Base-by-base conservation (phyloP, 2,113 vertebrate genomes). In the Columba livia region DNA sequence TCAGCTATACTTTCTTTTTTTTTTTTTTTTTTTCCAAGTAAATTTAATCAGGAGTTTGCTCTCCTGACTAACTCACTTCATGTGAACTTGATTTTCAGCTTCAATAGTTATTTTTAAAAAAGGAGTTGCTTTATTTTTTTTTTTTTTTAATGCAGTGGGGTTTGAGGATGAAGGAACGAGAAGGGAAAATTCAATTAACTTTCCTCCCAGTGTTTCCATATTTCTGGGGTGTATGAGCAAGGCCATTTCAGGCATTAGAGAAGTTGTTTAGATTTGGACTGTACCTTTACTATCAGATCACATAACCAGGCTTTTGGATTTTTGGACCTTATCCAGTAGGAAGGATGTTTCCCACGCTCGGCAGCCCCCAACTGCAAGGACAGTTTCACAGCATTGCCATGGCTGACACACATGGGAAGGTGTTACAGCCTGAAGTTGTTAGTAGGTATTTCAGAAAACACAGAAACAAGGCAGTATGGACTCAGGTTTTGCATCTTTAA, bases 41-140 rank as follows among this genome's bases (percentile, higher is more conserved):
- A 99, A 98, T 99, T 98, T 97, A 98, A 99, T 99, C 98, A 99
- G 97, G 96, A 97, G 97, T 98, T 98, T 98, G 98, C 97, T 98
- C 97, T 97, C 97, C 97, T 98, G 97, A 94, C 96, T 97, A 91
- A 94, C 98, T 96, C 47, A 14, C 61, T 96, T 98, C 98, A 99
- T 98, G 98, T 99, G 98, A 99, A 98, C 98, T 95, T 97, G 98
- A 99, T 99, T 99, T 99, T 89, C 94, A 96, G 53, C 75, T 93
- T 79, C 14, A 7, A 92, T 80, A 91, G 67, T 88, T 95, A 86
- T 79, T 95, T 94, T 95, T 71, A 38, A 89, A 93, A 90, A 84
- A 31, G 44, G 66, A 23, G 14, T 42, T 42, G 6, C 15, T 42
- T 42, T 42, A 16, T 42, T 42, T 70, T 70, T 80, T 86, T 86